Evolutionary conservation across 2,113 vertebrate genomes (phyloP).

Genomic region (Hystrix cristata): DNA sequence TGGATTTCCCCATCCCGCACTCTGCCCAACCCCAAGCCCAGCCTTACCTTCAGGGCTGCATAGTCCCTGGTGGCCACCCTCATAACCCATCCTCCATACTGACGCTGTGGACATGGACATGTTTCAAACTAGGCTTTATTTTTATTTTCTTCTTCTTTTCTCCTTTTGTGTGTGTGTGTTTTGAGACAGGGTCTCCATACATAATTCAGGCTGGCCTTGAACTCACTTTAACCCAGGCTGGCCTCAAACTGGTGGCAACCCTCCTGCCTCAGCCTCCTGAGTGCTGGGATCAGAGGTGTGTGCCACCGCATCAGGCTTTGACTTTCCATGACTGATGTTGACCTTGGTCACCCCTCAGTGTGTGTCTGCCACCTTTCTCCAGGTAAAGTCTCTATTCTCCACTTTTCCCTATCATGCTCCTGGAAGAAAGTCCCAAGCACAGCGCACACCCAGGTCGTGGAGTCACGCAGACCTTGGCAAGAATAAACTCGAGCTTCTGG

Average conservation of each 20-base stretch:
- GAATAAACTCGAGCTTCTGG: neutral
- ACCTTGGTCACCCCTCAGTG: neutral
- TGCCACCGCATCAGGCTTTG: no score
- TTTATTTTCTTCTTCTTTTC: neutral
- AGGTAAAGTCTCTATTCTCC: neutral
- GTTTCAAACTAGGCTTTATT: neutral
- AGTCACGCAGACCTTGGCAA: no score
- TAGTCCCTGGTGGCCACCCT: rapidly evolving
- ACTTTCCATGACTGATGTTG: neutral
- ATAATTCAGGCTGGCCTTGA: no score
- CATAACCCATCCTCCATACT: neutral
- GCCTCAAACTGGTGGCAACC: neutral
- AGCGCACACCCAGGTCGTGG: neutral
- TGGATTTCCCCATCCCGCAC: neutral
- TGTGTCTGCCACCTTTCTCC: neutral
- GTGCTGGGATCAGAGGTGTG: neutral
- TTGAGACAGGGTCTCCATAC: neutral
- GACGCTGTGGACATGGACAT: no score
- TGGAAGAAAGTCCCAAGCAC: neutral
- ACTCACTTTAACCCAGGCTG: neutral
- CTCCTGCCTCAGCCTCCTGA: neutral
- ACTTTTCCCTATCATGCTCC: rapidly evolving
- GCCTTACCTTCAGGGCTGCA: neutral
- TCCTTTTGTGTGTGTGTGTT: neutral
- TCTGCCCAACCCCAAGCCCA: neutral